These are phyloP conservation scores for Pygathrix nemaeus DNA, from an alignment of 2,113 vertebrate genomes.

Conservation along the genomic window DNA sequence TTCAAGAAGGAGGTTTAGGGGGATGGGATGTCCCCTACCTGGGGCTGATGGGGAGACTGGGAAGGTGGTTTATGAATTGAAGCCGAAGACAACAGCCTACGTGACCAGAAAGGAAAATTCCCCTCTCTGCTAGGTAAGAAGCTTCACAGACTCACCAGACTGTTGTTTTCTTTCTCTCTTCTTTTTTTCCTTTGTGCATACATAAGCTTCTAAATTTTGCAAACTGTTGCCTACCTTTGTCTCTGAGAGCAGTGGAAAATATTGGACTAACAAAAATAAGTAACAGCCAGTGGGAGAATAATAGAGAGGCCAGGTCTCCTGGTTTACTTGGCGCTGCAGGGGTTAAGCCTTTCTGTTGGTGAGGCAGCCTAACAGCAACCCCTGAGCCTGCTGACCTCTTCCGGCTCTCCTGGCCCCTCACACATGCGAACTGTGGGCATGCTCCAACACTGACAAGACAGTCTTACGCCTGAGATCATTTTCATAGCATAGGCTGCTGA, in stretches of 20 bases:
- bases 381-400: rapidly evolving
- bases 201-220: background rate
- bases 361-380: rapidly evolving
- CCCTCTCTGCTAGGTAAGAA: background rate
- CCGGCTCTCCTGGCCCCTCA: rapidly evolving
- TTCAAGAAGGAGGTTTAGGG: background rate
- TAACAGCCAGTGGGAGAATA: conserved; percentile 8
- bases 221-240: conserved; percentile 52
- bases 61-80: background rate
- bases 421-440: rapidly evolving
- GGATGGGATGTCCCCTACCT: background rate
- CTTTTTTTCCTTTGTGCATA: background rate
- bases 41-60: background rate
- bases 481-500: background rate
- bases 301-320: conserved; percentile 39
- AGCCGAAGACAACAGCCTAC: background rate
- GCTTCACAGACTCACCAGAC: background rate
- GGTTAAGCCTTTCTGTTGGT: background rate
- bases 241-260: conserved; percentile 74
- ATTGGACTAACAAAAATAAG: background rate
- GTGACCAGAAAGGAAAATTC: background rate
- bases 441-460: rapidly evolving
- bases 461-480: rapidly evolving
- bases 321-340: conserved; percentile 48
- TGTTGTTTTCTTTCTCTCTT: conserved; percentile 52